These are phyloP conservation scores for Plebejus anna DNA, from an alignment of 2,888 invertebrate genomes.

Conservation along the genomic window DNA sequence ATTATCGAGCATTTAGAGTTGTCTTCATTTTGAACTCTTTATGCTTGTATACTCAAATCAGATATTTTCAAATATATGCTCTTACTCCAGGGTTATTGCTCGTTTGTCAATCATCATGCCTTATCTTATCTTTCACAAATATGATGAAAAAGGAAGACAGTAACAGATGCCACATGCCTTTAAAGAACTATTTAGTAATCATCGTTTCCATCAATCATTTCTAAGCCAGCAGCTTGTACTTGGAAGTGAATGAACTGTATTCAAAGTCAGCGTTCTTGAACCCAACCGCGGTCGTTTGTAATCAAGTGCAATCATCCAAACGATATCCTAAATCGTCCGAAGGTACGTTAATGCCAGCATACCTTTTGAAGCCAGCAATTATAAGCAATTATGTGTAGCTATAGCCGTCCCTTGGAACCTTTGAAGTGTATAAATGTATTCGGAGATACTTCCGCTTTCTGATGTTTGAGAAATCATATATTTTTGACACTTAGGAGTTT, in stretches of 20 bases:
- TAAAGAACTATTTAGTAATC: background rate
- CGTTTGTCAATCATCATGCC: background rate
- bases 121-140: background rate
- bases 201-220: background rate
- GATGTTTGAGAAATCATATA: background rate
- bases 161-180: background rate
- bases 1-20: no score
- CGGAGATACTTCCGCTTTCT: background rate
- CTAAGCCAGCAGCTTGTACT: background rate
- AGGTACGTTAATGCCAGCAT: background rate
- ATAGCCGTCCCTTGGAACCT: background rate
- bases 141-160: background rate
- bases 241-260: conserved; percentile 7
- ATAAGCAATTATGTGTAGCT: background rate
- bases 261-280: background rate
- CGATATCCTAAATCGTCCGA: background rate
- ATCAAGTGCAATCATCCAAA: conserved; percentile 12
- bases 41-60: background rate
- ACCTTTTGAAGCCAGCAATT: background rate
- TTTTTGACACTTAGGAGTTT: background rate
- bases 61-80: background rate
- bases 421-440: background rate
- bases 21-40: no score
- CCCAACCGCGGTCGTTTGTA: background rate
- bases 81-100: background rate